Conservation (phyloP, 2,113 vertebrate species). For the Sander vitreus region DNA sequence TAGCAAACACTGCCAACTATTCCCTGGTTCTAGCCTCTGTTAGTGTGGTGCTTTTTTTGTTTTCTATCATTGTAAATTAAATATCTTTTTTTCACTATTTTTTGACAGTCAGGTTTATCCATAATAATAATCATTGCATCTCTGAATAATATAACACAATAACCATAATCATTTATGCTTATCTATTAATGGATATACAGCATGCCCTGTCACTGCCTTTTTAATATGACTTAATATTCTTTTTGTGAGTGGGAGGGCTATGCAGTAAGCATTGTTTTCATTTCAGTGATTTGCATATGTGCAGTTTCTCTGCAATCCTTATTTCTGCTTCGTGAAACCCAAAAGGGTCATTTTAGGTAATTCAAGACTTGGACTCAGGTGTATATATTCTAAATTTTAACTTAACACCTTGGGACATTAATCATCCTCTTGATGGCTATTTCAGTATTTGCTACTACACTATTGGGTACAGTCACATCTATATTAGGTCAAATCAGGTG, state of each 20-base stretch:
- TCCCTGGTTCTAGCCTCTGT: too few relatives aligned
- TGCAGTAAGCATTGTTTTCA: neutral
- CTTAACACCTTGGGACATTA: neutral
- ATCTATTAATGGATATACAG: neutral
- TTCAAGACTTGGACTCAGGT: neutral
- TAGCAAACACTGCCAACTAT: neutral
- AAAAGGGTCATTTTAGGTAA: neutral
- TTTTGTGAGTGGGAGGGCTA: neutral
- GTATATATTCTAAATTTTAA: neutral
- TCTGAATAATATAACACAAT: neutral
- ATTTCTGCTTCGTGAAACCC: neutral
- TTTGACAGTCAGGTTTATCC: neutral
- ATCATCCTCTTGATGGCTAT: neutral
- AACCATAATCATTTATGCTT: neutral
- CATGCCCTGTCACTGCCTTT: too few relatives aligned
- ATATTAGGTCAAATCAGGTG: neutral
- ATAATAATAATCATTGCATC: neutral
- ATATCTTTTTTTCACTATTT: neutral
- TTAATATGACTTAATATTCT: neutral
- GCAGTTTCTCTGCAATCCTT: neutral
- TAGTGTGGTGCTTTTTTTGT: neutral
- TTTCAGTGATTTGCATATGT: slow-evolving; percentile 1
- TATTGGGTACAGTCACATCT: neutral
- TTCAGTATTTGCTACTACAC: neutral
- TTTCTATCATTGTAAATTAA: neutral